These are phyloP conservation scores for Drosophila murphyi DNA, from an alignment of 1,140 invertebrate species.

Conservation along the genomic window DNA sequence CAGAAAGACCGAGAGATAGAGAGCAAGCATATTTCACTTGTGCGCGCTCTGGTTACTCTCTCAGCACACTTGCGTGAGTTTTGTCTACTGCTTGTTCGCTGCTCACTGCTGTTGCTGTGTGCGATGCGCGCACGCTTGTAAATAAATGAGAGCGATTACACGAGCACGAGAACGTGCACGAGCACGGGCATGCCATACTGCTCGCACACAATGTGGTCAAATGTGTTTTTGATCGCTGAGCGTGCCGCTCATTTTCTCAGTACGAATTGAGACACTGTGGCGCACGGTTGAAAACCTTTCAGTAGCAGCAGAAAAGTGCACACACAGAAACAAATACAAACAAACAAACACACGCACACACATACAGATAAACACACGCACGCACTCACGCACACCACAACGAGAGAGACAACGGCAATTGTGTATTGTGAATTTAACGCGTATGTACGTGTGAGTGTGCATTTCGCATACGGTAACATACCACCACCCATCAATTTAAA, in stretches of 20 bases:
- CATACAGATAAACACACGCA: background rate
- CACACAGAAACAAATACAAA: constrained; percentile 8
- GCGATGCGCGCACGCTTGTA: constrained; percentile 62
- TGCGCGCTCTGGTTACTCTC: constrained; percentile 42
- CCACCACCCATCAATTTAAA: constrained; percentile 62
- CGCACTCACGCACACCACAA: constrained; percentile 11
- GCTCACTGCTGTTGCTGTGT: background rate
- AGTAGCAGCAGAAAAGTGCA: constrained; percentile 58
- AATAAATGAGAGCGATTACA: constrained; percentile 71
- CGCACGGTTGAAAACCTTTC: constrained; percentile 69
- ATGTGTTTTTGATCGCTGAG: constrained; percentile 41
- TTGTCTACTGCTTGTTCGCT: constrained; percentile 17
- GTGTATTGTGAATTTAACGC: constrained; percentile 47
- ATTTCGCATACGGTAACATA: constrained; percentile 56
- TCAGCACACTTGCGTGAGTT: constrained; percentile 31
- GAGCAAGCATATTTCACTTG: constrained; percentile 49
- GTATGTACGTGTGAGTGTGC: constrained; percentile 44
- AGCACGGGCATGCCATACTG: constrained; percentile 46
- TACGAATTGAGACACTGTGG: constrained; percentile 75
- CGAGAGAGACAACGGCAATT: constrained; percentile 42
- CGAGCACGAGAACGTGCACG: constrained; percentile 47
- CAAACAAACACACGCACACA: background rate
- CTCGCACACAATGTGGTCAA: constrained; percentile 53
- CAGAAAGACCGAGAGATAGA: background rate
- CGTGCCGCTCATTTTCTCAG: constrained; percentile 51